phyloP scores from a whole-genome alignment of 1,140 invertebrate species.

The Dinothrombium tinctorium region DNA sequence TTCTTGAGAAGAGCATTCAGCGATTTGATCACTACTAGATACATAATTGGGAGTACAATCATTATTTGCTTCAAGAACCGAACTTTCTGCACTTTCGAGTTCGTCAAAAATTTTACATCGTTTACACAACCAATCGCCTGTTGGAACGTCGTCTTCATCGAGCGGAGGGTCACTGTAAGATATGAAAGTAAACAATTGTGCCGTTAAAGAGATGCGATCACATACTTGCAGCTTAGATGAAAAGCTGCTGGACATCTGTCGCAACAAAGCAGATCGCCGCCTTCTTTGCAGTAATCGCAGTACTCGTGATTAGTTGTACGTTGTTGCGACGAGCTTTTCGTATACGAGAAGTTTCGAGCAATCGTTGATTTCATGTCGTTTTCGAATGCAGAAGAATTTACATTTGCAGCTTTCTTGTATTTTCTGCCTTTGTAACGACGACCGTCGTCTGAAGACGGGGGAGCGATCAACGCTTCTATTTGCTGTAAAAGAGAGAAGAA shows the following conservation, averaged over 20 bases:
- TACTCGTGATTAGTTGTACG: constrained; percentile 76
- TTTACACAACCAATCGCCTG: constrained; percentile 69
- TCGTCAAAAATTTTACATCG: constrained; percentile 30
- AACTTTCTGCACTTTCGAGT: neutral
- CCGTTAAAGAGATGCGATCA: constrained; percentile 13
- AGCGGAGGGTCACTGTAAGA: constrained; percentile 56
- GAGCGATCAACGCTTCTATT: constrained; percentile 63
- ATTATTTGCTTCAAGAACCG: neutral
- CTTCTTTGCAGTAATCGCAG: constrained; percentile 75
- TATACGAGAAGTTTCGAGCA: too few species aligned
- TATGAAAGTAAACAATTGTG: constrained; percentile 3
- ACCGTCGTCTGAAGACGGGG: constrained; percentile 45
- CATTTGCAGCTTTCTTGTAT: constrained; percentile 36
- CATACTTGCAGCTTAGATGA: constrained; percentile 78
- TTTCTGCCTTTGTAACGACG: constrained; percentile 27
- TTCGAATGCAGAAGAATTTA: neutral
- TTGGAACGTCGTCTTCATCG: constrained; percentile 61
- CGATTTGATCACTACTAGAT: too few species aligned
- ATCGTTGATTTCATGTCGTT: constrained; percentile 17
- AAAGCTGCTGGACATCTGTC: constrained; percentile 83
- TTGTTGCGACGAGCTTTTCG: too few species aligned
- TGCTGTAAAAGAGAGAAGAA: constrained; percentile 30
- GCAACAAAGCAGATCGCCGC: constrained; percentile 82
- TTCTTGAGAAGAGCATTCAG: too few species aligned
- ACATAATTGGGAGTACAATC: too few species aligned